Base-by-base conservation (phyloP, 2,888 invertebrate species). In the Hoplodrina blanda region DNA sequence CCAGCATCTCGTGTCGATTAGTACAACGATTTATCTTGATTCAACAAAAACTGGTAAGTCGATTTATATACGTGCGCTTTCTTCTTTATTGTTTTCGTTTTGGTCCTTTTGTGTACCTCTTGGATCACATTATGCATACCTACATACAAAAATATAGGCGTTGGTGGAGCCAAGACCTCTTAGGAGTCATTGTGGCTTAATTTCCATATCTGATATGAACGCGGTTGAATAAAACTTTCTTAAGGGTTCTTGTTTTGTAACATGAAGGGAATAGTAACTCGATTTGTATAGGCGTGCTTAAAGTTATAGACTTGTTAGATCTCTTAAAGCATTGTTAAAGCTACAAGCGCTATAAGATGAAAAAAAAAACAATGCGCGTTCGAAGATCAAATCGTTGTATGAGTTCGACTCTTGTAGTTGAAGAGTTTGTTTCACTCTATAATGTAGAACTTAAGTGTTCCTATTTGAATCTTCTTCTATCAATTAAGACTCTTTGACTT, bases 1-100 rank as follows among this genome's bases (percentile, higher is more conserved):
- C 79, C 83, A 85, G 79, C 76, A 81, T 83, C 86, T 86, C 77
- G 88, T 84, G 91, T 88, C 89, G 90, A 91, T 92, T 90, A 90
- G 89, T 88, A 89, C 88, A 93, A 91, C 88, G 87, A 88, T 88
- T 91, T 92, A 92, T 93, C 93, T 91, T 89, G 92, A 83, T 91
- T 91, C 89, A 86, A 89, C 85, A 89, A 83, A 90, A 91, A 92
- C 92, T 93, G 93, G 93, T 94, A 91, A 85, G 85, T 80, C 80
- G 80, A 83, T 78, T 79, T 86, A 81, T 41, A 41, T 78, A 70
- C 68, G 73, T 81, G 71, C 78, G 74, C 82, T 86, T 86, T 85
- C 85, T 82, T 85, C 85, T 82, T 85, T 79, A 89, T 90, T 91
- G 91, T 91, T 86, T 85, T 86, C 76, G 72, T 88, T 75, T 85